Percentiles rank a stretch among this genome's conserved stretches.
Conservation (phyloP, 92 coral and sea anemone genomes). For the Heteractis magnifica region DNA sequence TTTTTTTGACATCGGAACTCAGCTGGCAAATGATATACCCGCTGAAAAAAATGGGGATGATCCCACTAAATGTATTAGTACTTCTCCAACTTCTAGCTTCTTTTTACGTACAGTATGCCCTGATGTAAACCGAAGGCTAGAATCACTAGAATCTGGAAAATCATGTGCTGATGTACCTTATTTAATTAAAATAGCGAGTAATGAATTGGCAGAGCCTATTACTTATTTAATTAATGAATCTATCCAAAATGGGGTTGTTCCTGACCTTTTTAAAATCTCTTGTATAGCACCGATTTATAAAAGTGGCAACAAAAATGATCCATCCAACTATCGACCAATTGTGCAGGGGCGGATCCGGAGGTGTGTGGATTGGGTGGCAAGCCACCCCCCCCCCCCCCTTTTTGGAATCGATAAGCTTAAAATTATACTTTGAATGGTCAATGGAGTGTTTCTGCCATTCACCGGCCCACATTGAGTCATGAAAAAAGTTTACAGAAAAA, state of each 20-base stretch:
- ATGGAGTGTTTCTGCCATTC: too few species aligned
- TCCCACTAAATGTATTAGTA: slow-evolving; percentile 31
- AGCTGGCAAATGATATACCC: slow-evolving; percentile 21
- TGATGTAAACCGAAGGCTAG: slow-evolving; percentile 40
- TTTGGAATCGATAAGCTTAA: too few species aligned
- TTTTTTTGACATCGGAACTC: slow-evolving; percentile 46
- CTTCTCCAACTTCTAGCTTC: slow-evolving; percentile 46
- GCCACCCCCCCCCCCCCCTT: too few species aligned
- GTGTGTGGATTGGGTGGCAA: background rate
- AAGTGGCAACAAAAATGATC: slow-evolving; percentile 43
- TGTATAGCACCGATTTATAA: slow-evolving; percentile 53
- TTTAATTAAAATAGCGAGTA: slow-evolving; percentile 53
- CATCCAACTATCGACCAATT: slow-evolving; percentile 59
- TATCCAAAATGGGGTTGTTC: slow-evolving; percentile 42
- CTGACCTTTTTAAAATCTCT: slow-evolving; percentile 46
- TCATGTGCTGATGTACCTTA: slow-evolving; percentile 27
- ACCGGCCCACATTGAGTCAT: too few species aligned
- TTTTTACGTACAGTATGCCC: slow-evolving; percentile 43
- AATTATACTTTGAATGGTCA: too few species aligned
- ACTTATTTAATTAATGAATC: slow-evolving; percentile 59
- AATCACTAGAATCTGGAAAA: slow-evolving; percentile 38
- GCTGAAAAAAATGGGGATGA: background rate
- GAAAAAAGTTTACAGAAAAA: too few species aligned
- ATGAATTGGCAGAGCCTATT: slow-evolving; percentile 35
- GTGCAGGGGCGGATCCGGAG: background rate